Conservation (phyloP, 2,113 vertebrate species). For the Cyanoramphus novaezelandiae region DNA sequence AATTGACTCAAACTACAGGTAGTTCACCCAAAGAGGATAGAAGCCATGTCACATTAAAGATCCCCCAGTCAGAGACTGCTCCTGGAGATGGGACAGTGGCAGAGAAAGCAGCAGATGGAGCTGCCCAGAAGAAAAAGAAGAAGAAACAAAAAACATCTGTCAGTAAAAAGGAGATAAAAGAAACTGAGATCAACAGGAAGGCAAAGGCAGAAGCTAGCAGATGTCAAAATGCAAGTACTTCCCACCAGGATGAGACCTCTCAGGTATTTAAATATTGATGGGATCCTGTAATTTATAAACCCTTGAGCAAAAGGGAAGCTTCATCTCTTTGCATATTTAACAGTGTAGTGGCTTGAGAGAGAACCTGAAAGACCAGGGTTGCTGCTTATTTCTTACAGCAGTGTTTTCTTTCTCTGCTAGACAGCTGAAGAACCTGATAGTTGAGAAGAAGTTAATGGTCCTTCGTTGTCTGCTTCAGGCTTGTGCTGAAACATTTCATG, state of each 20-base stretch:
- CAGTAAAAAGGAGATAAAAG: slow-evolving; percentile 21
- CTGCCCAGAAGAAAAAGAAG: slow-evolving; percentile 76
- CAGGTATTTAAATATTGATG: slow-evolving; percentile 47
- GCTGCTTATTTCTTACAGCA: neutral
- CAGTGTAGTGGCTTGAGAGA: neutral
- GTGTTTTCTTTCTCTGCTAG: neutral
- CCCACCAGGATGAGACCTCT: neutral
- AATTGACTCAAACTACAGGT: neutral
- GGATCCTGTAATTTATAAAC: neutral
- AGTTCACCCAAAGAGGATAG: neutral
- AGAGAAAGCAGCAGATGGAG: neutral
- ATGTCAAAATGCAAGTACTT: neutral
- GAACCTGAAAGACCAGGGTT: neutral
- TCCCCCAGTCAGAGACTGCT: neutral
- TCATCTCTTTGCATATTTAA: neutral
- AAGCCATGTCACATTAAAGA: neutral
- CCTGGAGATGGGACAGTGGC: neutral
- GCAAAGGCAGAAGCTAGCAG: neutral
- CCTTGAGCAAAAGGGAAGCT: neutral
- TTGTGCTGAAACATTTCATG: neutral
- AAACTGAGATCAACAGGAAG: neutral
- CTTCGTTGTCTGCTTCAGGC: neutral
- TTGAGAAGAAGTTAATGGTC: neutral
- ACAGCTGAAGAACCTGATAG: neutral
- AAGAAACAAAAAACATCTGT: slow-evolving; percentile 63